Evolutionary conservation across 2,797 vertebrate genomes (phyloP), one percentile per base, ranked within the genome.

Genomic region (Galago senegalensis): DNA sequence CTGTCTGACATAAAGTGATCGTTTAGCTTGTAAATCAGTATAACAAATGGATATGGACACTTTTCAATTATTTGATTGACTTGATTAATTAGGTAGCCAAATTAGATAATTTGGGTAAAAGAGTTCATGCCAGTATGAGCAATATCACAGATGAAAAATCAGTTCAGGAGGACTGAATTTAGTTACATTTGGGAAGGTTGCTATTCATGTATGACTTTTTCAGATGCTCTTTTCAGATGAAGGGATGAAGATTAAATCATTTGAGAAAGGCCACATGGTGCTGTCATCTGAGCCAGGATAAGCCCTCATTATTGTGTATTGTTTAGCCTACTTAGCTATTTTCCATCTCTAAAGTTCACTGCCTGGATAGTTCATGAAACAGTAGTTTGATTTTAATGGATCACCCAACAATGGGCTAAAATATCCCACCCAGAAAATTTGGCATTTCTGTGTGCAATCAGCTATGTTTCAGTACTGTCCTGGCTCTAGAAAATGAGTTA

Each of bases 341-440:
- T 17, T 88, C 23, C 17, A 31, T 95, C 18, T 81, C 40, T 65
- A 58, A 43, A 83, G 85, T 58, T 92, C 77, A 87, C 3, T 49
- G 77, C 37, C 67, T 90, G 34, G 25, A 73, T 70, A 80, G 77
- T 93, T 93, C 80, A 69, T 16, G 63, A 91, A 53, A 73, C 7
- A 79, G 37, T 91, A 34, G 29, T 86, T 90, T 94, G 72, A 88
- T 90, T 96, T 89, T 46, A 96, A 92, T 60, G 91, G 72, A 63
- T 80, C 16, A 8, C n/a, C 31, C 58, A 60, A 72, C 27, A 84
- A 40, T 83, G 53, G 49, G 29, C 49, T 80, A 83, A 87, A 75
- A 84, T 75, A 87, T 34, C 49, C 34, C 67, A 88, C 23, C 65
- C 82, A 58, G 82, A 81, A 93, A 60, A 92, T 63, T 69, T 76